Base-by-base conservation (phyloP, 2,888 invertebrate genomes). In the Leptopterna dolabrata region DNA sequence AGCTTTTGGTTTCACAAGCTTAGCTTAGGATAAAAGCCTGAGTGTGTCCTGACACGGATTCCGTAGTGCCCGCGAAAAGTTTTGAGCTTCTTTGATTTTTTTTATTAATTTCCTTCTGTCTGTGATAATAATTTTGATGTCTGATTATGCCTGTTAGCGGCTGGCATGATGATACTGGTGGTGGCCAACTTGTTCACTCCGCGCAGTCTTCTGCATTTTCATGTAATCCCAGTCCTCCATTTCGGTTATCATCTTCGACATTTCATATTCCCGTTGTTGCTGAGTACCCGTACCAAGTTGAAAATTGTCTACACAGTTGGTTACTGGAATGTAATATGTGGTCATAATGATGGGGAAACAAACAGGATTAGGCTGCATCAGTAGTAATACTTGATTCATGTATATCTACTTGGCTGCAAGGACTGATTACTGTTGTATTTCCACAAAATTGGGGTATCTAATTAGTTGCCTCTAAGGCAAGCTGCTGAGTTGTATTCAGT, bases 131-230 rank as follows among this genome's bases (percentile, higher is more conserved):
- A 71, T 81, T 83, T 87, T 76, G 73, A 80, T 87, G 63, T 73
- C 71, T 87, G 70, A 43, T 86, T 36, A 83, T 85, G 82, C 71
- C 81, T 86, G 76, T 85, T 86, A 88, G 88, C 87, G 88, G 89
- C 89, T 89, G 89, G 89, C 89, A 89, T 89, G 89, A 87, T 87
- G 85, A 84, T 88, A 87, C 71, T 88, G 89, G 88, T 88, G 89
- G 89, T 89, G 89, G 89, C 88, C 85, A 55, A 88, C 80, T 45
- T 27, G 71, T 81, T 36, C 19, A 71, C 70, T 70, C 51, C 47
- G 70, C 71, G 84, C 73, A 84, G 85, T 85, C 55, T 27, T 76
- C 19, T 19, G 47, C 41, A 82, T 63, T 27, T 19, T 81, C 24
- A 9, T 14, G 14, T 47, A 2, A 47, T 14, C 2, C 47, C 13